phyloP scores from a whole-genome alignment of 2,888 invertebrate genomes.

The Periphyllus acericola region DNA sequence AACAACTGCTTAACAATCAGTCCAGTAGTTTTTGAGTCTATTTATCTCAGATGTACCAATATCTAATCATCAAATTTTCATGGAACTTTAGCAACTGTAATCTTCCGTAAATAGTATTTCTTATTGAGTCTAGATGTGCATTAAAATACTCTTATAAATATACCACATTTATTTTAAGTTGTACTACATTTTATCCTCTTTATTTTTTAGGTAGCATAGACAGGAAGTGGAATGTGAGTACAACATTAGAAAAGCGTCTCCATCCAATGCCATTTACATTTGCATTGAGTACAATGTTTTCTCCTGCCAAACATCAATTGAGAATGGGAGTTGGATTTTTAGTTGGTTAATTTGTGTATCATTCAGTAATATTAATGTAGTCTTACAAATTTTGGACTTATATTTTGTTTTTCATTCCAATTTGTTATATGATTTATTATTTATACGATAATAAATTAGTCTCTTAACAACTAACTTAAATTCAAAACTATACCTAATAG shows the following conservation, averaged over 20 bases:
- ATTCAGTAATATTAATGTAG: constrained; percentile 13
- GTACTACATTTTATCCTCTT: not conserved
- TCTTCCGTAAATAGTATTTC: too few relatives aligned
- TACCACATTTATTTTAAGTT: not conserved
- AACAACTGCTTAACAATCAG: too few relatives aligned
- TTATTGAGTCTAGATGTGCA: too few relatives aligned
- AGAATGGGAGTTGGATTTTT: constrained; percentile 94
- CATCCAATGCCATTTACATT: constrained; percentile 91
- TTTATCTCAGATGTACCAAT: too few relatives aligned
- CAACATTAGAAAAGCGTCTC: constrained; percentile 92
- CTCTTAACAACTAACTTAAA: not conserved
- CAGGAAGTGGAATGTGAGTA: constrained; percentile 92
- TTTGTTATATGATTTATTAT: constrained; percentile 24
- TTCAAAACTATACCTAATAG: not conserved
- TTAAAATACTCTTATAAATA: too few relatives aligned
- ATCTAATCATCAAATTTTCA: too few relatives aligned
- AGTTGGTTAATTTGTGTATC: constrained; percentile 55
- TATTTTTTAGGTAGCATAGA: constrained; percentile 82
- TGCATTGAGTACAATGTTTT: constrained; percentile 89
- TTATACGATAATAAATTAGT: not conserved
- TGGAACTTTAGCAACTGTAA: too few relatives aligned
- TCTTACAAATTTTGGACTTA: constrained; percentile 42
- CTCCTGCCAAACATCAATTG: constrained; percentile 92
- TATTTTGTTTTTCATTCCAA: constrained; percentile 43
- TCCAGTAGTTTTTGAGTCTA: too few relatives aligned